Evolutionary conservation across 2,888 invertebrate species (phyloP), one percentile per base, ranked within the genome.

Genomic region (Drosophila mimetica): DNA sequence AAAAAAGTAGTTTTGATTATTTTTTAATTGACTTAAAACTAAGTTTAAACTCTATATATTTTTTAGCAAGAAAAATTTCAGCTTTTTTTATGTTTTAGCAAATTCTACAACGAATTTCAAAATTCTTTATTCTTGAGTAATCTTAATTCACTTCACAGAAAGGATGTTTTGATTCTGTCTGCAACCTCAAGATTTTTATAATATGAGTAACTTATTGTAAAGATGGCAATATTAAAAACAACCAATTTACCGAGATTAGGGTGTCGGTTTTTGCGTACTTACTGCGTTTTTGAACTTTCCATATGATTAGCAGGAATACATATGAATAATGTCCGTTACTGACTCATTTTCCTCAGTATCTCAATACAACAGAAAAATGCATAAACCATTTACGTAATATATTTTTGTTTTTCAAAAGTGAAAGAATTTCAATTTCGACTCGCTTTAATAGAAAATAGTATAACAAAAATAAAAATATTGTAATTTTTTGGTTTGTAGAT

Each of bases 261-360:
- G 18, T 32, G 36, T 16, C 8, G 3, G 14, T 8, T 36, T 14
- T n/a, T n/a, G 34, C n/a, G 34, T n/a, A 14, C n/a, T 22, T 4
- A n/a, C 9, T 44, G n/a, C 14, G 25, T 11, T 28, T 25, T 44
- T 11, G 4, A 44, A 44, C 25, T 14, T 44, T 25, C 14, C 9
- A 14, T 1, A 8, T n/a, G 25, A 25, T 42, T 22, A 42, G 4
- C 42, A 14, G 4, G n/a, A 42, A 42, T 14, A 5, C 14, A 2
- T 16, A 44, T 44, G 44, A 44, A 44, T 44, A 44, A 44, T 44
- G 28, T 28, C 11, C 0, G 25, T 28, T 16, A 28, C 25, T 44
- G 22, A 44, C 25, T 28, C 44, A 44, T 11, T 14, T 9, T 11
- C 11, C 8, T 9, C 6, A 14, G 0, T 28, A 5, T 44, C 18